phyloP scores from a whole-genome alignment of 2,888 invertebrate species.

The Drosophila quinaria region DNA sequence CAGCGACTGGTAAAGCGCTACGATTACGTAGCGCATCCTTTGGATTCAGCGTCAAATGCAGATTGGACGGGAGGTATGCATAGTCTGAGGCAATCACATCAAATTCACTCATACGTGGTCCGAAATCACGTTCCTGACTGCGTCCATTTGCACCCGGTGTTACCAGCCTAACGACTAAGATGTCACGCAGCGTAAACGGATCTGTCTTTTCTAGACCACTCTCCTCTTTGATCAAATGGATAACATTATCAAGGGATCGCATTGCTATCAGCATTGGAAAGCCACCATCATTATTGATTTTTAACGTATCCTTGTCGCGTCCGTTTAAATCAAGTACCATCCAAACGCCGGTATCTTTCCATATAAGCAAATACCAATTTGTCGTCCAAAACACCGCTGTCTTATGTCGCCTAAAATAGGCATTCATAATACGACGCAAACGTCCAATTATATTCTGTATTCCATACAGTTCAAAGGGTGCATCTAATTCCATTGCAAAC shows the following conservation, averaged over 20 bases:
- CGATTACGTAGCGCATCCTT: constrained; percentile 78
- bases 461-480: constrained; percentile 55
- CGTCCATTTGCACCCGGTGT: constrained; percentile 70
- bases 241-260: constrained; percentile 75
- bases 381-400: constrained; percentile 70
- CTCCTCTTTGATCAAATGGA: constrained; percentile 73
- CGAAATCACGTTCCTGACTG: constrained; percentile 69
- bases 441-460: constrained; percentile 27
- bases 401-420: constrained; percentile 72
- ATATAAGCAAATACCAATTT: constrained; percentile 79
- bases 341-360: constrained; percentile 77
- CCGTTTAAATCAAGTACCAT: constrained; percentile 84
- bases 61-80: constrained; percentile 73
- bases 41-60: constrained; percentile 79
- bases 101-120: constrained; percentile 75
- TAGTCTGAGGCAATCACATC: constrained; percentile 80
- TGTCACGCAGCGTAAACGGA: constrained; percentile 72
- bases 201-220: constrained; percentile 65
- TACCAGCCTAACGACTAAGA: constrained; percentile 74
- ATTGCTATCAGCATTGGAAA: constrained; percentile 76
- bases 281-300: constrained; percentile 64
- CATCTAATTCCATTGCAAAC: constrained; percentile 77
- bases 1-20: constrained; percentile 81
- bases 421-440: constrained; percentile 55
- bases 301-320: constrained; percentile 64